Evolutionary conservation across 2,113 vertebrate species (phyloP).

Genomic region (Larimichthys polyactis): DNA sequence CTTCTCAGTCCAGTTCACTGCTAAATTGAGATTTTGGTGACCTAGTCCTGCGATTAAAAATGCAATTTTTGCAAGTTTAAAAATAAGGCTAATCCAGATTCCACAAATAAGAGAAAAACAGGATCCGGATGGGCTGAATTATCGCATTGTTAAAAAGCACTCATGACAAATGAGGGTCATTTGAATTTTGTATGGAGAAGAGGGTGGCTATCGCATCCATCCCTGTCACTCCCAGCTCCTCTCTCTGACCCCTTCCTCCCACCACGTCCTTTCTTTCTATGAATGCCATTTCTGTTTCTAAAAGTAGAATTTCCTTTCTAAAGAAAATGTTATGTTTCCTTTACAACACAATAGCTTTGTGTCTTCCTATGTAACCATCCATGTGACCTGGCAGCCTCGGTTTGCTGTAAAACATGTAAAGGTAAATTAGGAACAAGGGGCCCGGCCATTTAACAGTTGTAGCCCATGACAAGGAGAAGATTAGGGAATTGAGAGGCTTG

Average conservation of each 20-base stretch:
- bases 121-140: slow-evolving; percentile 32
- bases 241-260: slow-evolving; percentile 27
- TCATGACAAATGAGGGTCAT: slow-evolving; percentile 55
- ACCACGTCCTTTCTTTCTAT: slow-evolving; percentile 36
- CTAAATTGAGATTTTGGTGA: slow-evolving; percentile 46
- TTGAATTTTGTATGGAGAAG: slow-evolving; percentile 57
- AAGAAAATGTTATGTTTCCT: slow-evolving; percentile 74
- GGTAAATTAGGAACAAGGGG: slow-evolving; percentile 73
- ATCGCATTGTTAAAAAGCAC: slow-evolving; percentile 59
- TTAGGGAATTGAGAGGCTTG: slow-evolving; percentile 81
- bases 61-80: slow-evolving; percentile 17
- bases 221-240: slow-evolving; percentile 41
- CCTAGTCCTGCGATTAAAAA: slow-evolving; percentile 29
- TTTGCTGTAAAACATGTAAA: slow-evolving; percentile 73
- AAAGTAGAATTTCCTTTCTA: slow-evolving; percentile 77
- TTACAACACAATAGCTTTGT: slow-evolving; percentile 70
- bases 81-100: slow-evolving; percentile 4
- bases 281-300: slow-evolving; percentile 53
- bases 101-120: slow-evolving; percentile 14
- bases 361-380: slow-evolving; percentile 48
- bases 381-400: slow-evolving; percentile 52
- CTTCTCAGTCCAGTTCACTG: slow-evolving; percentile 57
- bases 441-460: slow-evolving; percentile 78
- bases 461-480: slow-evolving; percentile 79
- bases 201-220: slow-evolving; percentile 36